Evolutionary conservation across 2,797 vertebrate genomes (phyloP).

Genomic region (Buceros bicornis): DNA sequence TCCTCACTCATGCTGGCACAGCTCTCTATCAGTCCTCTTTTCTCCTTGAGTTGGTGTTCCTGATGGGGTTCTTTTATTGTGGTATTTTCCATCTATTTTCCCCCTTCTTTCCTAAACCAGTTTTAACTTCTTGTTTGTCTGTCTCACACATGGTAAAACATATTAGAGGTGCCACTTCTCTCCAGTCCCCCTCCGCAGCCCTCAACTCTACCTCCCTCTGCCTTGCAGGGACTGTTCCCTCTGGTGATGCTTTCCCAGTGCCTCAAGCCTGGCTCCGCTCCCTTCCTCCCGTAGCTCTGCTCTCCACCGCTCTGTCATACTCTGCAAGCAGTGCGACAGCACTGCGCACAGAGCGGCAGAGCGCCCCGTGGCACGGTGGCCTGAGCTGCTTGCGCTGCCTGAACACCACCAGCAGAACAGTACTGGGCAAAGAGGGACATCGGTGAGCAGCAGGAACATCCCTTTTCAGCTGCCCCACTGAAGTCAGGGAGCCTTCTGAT

Average conservation of each 20-base stretch:
- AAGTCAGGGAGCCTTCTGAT: neutral
- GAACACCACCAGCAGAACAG: rapidly evolving
- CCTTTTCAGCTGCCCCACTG: neutral
- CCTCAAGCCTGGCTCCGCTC: rapidly evolving
- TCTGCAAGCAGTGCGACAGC: neutral
- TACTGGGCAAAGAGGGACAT: neutral
- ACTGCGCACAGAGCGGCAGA: neutral
- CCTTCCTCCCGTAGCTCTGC: neutral
- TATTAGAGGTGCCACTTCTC: neutral
- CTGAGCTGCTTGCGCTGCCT: rapidly evolving
- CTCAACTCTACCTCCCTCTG: neutral
- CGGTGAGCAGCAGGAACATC: neutral
- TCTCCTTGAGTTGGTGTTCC: neutral
- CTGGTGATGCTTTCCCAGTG: neutral
- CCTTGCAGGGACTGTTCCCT: neutral
- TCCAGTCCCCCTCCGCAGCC: neutral
- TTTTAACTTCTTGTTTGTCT: neutral
- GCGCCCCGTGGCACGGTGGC: neutral
- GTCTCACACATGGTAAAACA: neutral
- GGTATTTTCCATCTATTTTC: neutral
- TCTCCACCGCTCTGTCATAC: neutral
- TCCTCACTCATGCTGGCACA: neutral
- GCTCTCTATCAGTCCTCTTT: neutral
- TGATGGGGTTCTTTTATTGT: neutral
- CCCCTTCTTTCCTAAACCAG: neutral